A percentile compares a stretch with the other conserved stretches of the same genome.
Evolutionary conservation across 1,140 invertebrate species (phyloP).

Genomic region (Zaprionus vittiger): DNA sequence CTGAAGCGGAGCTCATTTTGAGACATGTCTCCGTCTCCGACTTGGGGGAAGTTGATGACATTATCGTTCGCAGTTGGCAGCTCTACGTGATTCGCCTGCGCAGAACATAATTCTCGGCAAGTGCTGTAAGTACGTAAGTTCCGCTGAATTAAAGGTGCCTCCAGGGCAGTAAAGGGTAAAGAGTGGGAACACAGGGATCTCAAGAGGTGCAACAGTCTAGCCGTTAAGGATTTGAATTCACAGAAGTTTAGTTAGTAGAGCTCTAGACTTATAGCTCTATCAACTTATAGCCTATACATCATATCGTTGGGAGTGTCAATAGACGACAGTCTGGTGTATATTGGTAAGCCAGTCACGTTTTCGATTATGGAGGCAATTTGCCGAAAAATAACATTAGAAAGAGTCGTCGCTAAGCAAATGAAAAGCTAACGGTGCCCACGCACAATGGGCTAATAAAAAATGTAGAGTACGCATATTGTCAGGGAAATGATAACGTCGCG

Average conservation of each 20-base stretch:
- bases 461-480: conserved; percentile 61
- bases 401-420: conserved; percentile 17
- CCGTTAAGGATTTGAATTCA: conserved; percentile 61
- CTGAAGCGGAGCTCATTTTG: conserved; percentile 41
- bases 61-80: conserved; percentile 37
- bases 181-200: not conserved
- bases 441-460: conserved; percentile 61
- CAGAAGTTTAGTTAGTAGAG: not conserved
- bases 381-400: conserved; percentile 43
- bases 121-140: conserved; percentile 46
- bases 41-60: conserved; percentile 38
- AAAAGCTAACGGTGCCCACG: conserved; percentile 62
- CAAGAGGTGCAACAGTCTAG: conserved; percentile 18
- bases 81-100: conserved; percentile 66
- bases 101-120: conserved; percentile 49
- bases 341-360: conserved; percentile 58
- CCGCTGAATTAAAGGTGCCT: conserved; percentile 44
- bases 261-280: not conserved
- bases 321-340: not conserved
- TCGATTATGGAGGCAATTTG: conserved; percentile 75
- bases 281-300: not conserved
- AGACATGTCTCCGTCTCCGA: conserved; percentile 39
- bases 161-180: not conserved
- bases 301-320: conserved; percentile 3
- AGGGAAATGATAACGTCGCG: conserved; percentile 60